phyloP scores from a whole-genome alignment of 2,888 invertebrate species.

The Glyphotaelius pellucidus region DNA sequence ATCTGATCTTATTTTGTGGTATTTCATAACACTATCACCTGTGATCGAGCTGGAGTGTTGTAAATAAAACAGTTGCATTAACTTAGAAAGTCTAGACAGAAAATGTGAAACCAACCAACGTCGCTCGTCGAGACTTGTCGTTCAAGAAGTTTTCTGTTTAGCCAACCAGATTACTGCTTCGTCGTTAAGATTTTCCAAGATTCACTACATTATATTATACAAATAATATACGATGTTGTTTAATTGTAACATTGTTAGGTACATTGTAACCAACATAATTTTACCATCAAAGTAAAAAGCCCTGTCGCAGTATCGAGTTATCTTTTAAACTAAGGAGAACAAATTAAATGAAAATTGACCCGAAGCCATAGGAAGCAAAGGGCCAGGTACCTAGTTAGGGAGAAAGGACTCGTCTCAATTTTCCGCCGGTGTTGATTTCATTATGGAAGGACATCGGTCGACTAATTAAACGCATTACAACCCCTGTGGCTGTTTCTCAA shows the following conservation, averaged over 20 bases:
- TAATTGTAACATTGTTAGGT: not conserved
- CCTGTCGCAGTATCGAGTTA: not conserved
- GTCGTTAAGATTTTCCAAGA: too few relatives aligned
- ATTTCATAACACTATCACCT: too few relatives aligned
- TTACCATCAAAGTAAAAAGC: not conserved
- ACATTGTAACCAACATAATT: not conserved
- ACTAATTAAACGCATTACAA: constrained; percentile 58
- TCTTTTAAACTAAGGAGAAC: constrained; percentile 5
- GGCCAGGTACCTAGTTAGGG: not conserved
- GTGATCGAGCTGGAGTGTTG: too few relatives aligned
- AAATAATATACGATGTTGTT: too few relatives aligned
- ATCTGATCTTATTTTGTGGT: too few relatives aligned
- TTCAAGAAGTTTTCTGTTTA: too few relatives aligned
- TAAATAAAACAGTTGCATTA: too few relatives aligned
- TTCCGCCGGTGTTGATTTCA: constrained; percentile 61
- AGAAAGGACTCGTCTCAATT: constrained; percentile 55
- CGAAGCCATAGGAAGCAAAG: constrained; percentile 62
- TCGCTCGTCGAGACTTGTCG: too few relatives aligned
- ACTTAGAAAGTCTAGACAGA: too few relatives aligned
- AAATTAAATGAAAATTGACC: constrained; percentile 60
- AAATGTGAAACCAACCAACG: too few relatives aligned
- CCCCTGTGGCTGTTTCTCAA: not conserved
- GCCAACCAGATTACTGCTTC: too few relatives aligned
- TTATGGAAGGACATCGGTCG: constrained; percentile 53
- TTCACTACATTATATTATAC: too few relatives aligned